Conservation (phyloP, 92 coral and sea anemone genomes). For the Phymanthus crucifer region DNA sequence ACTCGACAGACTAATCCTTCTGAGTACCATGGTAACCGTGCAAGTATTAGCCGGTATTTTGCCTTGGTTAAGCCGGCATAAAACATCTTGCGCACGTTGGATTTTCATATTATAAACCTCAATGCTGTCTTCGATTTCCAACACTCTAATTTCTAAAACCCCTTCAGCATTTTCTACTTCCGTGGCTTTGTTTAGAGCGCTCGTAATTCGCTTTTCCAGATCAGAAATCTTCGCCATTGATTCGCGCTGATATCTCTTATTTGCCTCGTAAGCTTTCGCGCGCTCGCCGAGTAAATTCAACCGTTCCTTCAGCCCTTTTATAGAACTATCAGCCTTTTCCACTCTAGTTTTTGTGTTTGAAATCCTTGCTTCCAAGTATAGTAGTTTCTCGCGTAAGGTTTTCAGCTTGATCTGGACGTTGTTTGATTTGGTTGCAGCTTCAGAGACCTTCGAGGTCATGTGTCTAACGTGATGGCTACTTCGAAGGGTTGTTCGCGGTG, state of each 20-base stretch:
- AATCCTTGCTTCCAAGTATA: constrained; percentile 6
- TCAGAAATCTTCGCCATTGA: not conserved
- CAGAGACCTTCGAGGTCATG: constrained; percentile 14
- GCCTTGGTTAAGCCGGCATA: constrained; percentile 15
- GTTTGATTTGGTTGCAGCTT: constrained; percentile 4
- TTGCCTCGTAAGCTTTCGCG: not conserved
- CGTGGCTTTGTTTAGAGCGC: not conserved
- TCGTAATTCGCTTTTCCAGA: not conserved
- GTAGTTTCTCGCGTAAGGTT: not conserved
- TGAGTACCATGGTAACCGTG: constrained; percentile 16
- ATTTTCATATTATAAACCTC: constrained; percentile 29
- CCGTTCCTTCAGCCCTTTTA: constrained; percentile 8
- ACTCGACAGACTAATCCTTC: constrained; percentile 20
- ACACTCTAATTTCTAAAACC: constrained; percentile 17
- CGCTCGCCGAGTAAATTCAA: not conserved
- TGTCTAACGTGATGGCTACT: not conserved
- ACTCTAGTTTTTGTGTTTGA: not conserved
- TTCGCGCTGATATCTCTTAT: not conserved
- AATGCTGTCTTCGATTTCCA: constrained; percentile 20
- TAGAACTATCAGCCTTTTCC: not conserved
- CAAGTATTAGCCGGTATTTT: constrained; percentile 8
- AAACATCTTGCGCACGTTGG: constrained; percentile 18
- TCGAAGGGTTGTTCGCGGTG: not conserved
- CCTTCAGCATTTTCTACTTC: constrained; percentile 9
- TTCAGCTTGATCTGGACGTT: not conserved